Percentiles rank a stretch among this genome's conserved stretches.
Evolutionary conservation across 2,888 invertebrate species (phyloP).

Genomic region (Lumbricus terrestris): DNA sequence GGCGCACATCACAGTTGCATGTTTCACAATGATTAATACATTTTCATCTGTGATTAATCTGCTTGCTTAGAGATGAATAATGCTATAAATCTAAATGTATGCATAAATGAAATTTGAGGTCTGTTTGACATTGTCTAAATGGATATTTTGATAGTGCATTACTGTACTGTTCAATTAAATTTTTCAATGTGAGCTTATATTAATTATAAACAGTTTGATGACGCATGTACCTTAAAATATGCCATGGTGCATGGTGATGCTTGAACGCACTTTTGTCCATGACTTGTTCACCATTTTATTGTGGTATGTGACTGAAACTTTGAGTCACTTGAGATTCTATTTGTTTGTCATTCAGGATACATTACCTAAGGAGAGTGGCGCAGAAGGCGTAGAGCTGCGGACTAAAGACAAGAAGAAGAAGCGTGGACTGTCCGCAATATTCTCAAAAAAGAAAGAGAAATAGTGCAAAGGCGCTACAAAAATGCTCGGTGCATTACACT

Average conservation of each 20-base stretch:
- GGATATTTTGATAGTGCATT: too few relatives aligned
- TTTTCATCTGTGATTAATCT: too few relatives aligned
- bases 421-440: neutral
- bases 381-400: neutral
- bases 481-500: neutral
- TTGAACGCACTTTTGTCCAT: neutral
- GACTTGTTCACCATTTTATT: neutral
- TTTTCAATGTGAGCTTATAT: too few relatives aligned
- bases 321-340: neutral
- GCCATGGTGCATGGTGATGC: neutral
- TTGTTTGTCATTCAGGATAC: neutral
- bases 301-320: neutral
- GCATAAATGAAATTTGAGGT: too few relatives aligned
- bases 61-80: too few relatives aligned
- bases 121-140: too few relatives aligned
- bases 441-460: neutral
- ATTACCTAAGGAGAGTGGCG: neutral
- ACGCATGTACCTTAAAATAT: neutral
- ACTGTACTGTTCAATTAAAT: too few relatives aligned
- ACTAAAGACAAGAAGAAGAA: slow-evolving; percentile 14
- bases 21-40: too few relatives aligned
- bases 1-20: too few relatives aligned
- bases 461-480: neutral
- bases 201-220: neutral
- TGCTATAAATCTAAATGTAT: too few relatives aligned